These are phyloP conservation scores for Dasypus novemcinctus DNA, from an alignment of 2,113 vertebrate genomes.

Conservation along the genomic window DNA sequence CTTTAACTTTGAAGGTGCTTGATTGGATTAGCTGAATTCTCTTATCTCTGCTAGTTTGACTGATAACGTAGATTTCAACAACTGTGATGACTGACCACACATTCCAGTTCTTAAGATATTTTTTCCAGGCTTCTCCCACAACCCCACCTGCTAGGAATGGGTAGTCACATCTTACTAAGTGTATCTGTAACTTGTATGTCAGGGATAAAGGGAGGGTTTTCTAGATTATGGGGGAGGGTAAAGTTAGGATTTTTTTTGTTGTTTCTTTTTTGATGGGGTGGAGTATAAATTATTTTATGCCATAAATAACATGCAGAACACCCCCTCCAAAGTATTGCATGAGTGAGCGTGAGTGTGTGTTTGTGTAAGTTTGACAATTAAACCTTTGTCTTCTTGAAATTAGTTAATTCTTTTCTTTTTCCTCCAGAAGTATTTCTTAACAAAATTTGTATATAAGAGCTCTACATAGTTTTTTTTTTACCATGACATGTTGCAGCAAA, in stretches of 20 bases:
- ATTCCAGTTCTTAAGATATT: not conserved
- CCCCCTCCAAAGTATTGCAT: slow-evolving; percentile 73
- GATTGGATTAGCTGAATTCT: not conserved
- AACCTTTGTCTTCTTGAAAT: slow-evolving; percentile 80
- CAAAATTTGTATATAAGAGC: slow-evolving; percentile 86
- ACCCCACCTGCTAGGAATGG: not conserved
- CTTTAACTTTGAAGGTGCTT: slow-evolving; percentile 43
- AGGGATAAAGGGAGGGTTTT: slow-evolving; percentile 81
- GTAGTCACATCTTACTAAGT: not conserved
- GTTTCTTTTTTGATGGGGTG: slow-evolving; percentile 71
- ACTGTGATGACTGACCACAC: slow-evolving; percentile 61
- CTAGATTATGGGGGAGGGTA: slow-evolving; percentile 78
- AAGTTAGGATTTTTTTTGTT: slow-evolving; percentile 54
- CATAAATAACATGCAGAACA: slow-evolving; percentile 81
- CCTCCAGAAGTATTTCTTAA: slow-evolving; percentile 84
- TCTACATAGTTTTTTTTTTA: slow-evolving; percentile 82
- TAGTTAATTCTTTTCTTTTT: slow-evolving; percentile 71
- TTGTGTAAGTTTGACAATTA: slow-evolving; percentile 77
- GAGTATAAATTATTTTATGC: slow-evolving; percentile 81
- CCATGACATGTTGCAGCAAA: slow-evolving; percentile 81
- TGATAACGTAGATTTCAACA: slow-evolving; percentile 1
- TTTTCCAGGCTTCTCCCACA: not conserved
- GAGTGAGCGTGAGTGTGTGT: slow-evolving; percentile 74
- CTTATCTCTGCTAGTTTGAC: slow-evolving; percentile 25
- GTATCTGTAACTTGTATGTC: slow-evolving; percentile 72